Percentiles rank a stretch among this genome's conserved stretches.
phyloP scores from a whole-genome alignment of 2,113 vertebrate genomes.

The Carassius gibelio region DNA sequence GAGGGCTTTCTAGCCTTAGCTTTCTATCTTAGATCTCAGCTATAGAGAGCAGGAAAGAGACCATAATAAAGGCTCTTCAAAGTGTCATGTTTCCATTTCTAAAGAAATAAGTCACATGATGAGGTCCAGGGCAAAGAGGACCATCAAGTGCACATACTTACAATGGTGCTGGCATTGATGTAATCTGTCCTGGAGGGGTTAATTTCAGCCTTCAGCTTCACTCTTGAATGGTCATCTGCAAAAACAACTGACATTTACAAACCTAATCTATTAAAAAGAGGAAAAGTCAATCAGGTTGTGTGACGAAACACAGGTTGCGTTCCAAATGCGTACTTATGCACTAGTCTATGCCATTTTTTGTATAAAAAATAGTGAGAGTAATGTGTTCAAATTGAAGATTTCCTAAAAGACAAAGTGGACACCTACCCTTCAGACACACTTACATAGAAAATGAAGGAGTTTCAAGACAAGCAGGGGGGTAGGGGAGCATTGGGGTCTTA shows the following conservation, averaged over 20 bases:
- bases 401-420: not conserved
- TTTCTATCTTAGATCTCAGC: constrained; percentile 11
- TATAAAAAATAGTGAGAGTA: not conserved
- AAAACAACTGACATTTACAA: constrained; percentile 36
- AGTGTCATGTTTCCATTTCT: not conserved
- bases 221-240: constrained; percentile 89
- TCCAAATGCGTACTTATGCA: not conserved
- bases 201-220: constrained; percentile 90
- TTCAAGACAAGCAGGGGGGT: constrained; percentile 27
- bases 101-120: not conserved
- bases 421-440: not conserved
- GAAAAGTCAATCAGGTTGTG: not conserved
- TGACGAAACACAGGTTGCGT: not conserved
- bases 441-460: not conserved
- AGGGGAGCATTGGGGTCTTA: not conserved
- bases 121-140: not conserved
- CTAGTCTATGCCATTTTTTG: not conserved
- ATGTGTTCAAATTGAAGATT: not conserved
- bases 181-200: constrained; percentile 92
- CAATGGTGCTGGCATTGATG: constrained; percentile 95
- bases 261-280: constrained; percentile 14
- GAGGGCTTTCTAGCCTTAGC: not conserved
- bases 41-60: constrained; percentile 1
- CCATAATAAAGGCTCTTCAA: not conserved
- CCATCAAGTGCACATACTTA: constrained; percentile 67